These are phyloP conservation scores for Hedya salicella DNA, from an alignment of 2,888 invertebrate species.

Conservation along the genomic window DNA sequence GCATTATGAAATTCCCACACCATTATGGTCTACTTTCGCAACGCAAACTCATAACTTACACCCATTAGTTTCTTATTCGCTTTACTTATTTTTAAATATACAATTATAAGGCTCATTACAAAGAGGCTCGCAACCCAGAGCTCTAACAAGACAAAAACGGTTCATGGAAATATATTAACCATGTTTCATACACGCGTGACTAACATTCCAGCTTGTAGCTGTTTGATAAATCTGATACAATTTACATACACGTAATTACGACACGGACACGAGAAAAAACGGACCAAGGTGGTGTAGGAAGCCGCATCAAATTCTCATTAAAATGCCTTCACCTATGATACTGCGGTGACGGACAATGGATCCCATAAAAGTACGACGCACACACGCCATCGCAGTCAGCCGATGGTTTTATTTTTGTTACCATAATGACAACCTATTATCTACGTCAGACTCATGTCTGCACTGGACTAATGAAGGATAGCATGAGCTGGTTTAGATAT, in stretches of 20 bases:
- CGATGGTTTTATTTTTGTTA: constrained; percentile 15
- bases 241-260: constrained; percentile 78
- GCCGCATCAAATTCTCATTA: constrained; percentile 72
- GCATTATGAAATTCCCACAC: constrained; percentile 40
- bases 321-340: constrained; percentile 57
- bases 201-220: constrained; percentile 64
- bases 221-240: constrained; percentile 76
- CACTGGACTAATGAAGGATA: background rate
- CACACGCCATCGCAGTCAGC: constrained; percentile 30
- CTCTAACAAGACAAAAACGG: constrained; percentile 32
- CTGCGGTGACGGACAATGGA: constrained; percentile 36
- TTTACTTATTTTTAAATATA: constrained; percentile 23
- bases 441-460: background rate
- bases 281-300: constrained; percentile 56
- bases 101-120: constrained; percentile 28
- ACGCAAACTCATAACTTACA: constrained; percentile 33
- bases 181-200: constrained; percentile 53
- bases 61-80: constrained; percentile 26
- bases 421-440: constrained; percentile 28
- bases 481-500: background rate
- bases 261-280: constrained; percentile 57
- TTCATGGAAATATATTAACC: constrained; percentile 46
- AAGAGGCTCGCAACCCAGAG: constrained; percentile 7
- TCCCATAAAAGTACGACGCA: constrained; percentile 34
- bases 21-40: constrained; percentile 40